These are phyloP conservation scores for Nomada ferruginata DNA, from an alignment of 2,888 invertebrate species.

Conservation along the genomic window DNA sequence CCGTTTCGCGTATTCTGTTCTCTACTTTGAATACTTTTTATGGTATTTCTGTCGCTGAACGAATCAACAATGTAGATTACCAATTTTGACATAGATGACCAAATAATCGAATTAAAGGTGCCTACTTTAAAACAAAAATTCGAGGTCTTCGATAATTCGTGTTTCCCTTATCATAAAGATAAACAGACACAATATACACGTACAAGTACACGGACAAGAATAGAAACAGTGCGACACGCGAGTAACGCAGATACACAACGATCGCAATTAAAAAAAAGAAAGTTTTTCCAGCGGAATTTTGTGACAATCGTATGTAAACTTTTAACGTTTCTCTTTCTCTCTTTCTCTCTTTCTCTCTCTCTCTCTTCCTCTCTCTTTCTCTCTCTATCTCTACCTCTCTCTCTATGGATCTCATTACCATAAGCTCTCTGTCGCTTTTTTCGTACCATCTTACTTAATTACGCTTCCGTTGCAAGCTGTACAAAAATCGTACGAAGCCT, in stretches of 20 bases:
- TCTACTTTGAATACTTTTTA: background rate
- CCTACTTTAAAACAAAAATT: too few relatives aligned
- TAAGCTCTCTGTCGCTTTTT: conserved; percentile 62
- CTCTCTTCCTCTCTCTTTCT: conserved; percentile 26
- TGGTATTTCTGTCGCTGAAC: background rate
- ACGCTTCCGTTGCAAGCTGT: conserved; percentile 72
- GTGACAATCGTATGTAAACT: conserved; percentile 70
- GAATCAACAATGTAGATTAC: too few relatives aligned
- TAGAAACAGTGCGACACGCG: conserved; percentile 41
- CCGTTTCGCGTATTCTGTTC: conserved; percentile 25
- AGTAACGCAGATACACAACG: conserved; percentile 49
- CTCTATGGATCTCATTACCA: conserved; percentile 43
- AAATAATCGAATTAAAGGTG: background rate
- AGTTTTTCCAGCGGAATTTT: conserved; percentile 52
- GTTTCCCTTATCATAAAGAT: background rate
- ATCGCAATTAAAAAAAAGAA: conserved; percentile 45
- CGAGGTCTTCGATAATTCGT: background rate
- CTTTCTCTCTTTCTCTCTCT: conserved; percentile 14
- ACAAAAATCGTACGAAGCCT: conserved; percentile 38
- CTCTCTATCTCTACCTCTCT: conserved; percentile 17
- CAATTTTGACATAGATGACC: background rate
- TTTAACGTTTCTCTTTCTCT: conserved; percentile 53
- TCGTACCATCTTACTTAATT: conserved; percentile 49
- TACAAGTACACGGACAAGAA: background rate
- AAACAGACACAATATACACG: background rate